phyloP scores from a whole-genome alignment of 1,140 invertebrate genomes.

The Polypedilum pembai region DNA sequence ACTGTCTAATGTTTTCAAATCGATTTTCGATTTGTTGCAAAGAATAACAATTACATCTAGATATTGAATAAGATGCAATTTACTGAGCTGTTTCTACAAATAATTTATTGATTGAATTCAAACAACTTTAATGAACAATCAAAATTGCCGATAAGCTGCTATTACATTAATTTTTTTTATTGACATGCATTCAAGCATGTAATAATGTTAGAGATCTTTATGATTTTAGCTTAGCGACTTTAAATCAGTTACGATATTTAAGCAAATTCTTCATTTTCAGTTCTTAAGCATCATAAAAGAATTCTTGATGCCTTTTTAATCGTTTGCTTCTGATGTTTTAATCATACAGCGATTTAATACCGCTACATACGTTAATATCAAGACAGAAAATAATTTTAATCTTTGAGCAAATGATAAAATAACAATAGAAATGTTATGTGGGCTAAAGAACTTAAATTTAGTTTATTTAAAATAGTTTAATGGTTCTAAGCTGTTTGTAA shows the following conservation, averaged over 20 bases:
- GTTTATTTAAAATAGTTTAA: too few relatives aligned
- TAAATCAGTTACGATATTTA: too few relatives aligned
- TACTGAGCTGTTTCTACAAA: constrained; percentile 84
- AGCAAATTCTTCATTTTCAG: constrained; percentile 84
- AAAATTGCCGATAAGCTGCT: constrained; percentile 90
- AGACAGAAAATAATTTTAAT: constrained; percentile 83
- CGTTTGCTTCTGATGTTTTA: constrained; percentile 67
- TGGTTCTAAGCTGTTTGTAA: too few relatives aligned
- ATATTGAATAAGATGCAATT: constrained; percentile 91
- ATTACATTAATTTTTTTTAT: constrained; percentile 94
- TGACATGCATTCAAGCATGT: constrained; percentile 77
- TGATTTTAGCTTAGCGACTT: too few relatives aligned
- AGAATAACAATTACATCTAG: constrained; percentile 80
- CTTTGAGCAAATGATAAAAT: constrained; percentile 72
- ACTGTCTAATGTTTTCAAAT: constrained; percentile 67
- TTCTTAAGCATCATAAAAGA: constrained; percentile 72
- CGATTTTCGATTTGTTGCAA: constrained; percentile 67
- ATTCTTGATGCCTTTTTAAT: constrained; percentile 52
- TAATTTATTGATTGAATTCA: constrained; percentile 55
- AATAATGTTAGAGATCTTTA: too few relatives aligned
- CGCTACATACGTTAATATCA: constrained; percentile 95
- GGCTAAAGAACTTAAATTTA: too few relatives aligned
- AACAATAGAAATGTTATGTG: constrained; percentile 29
- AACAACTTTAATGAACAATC: constrained; percentile 80
- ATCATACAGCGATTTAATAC: constrained; percentile 86